Percentiles rank a stretch among this genome's conserved stretches.
Conservation (phyloP, 2,888 invertebrate genomes). For the Sminthurinus aureus region DNA sequence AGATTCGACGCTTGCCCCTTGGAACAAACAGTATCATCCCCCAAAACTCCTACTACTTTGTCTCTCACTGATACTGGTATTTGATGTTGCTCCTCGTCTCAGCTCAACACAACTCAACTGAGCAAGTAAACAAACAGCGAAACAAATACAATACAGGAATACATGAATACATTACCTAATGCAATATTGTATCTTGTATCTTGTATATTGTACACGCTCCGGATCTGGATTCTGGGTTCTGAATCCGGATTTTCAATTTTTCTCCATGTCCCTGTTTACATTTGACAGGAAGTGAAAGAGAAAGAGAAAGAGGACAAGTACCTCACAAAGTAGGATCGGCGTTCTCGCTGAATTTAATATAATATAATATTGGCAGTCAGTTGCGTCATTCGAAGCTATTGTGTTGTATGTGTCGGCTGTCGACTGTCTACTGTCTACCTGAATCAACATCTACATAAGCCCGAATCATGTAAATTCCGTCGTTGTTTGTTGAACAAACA, state of each 20-base stretch:
- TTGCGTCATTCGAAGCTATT: no score
- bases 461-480: neutral
- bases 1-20: slow-evolving; percentile 16
- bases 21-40: neutral
- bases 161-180: slow-evolving; percentile 31
- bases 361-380: no score
- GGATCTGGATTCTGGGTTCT: neutral
- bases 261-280: slow-evolving; percentile 19
- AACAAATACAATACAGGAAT: slow-evolving; percentile 31
- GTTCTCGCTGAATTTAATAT: neutral
- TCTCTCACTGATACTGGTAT: slow-evolving; percentile 2
- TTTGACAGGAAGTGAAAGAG: neutral
- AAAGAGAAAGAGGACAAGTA: no score
- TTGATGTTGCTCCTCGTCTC: neutral
- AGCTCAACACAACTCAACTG: neutral
- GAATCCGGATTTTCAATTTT: slow-evolving; percentile 22
- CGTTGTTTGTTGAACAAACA: neutral
- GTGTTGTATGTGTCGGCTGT: no score
- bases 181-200: neutral
- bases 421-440: slow-evolving; percentile 1
- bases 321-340: neutral
- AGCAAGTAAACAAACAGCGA: neutral
- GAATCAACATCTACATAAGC: slow-evolving; percentile 18
- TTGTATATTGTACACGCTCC: neutral
- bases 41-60: slow-evolving; percentile 16